These are phyloP conservation scores for Dermolepida albohirtum DNA, from an alignment of 2,888 invertebrate species.

Conservation along the genomic window DNA sequence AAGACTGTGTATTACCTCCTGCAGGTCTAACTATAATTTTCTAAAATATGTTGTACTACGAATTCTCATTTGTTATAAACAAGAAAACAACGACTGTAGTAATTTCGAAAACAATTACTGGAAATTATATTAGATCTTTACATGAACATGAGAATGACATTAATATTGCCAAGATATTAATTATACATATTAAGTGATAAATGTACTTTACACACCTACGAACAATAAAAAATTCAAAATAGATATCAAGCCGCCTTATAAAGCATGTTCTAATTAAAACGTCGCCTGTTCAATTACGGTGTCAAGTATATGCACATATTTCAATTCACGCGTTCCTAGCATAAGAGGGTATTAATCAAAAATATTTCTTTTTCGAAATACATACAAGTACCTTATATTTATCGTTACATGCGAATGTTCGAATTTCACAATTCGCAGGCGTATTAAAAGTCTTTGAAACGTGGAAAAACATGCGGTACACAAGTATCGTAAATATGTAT, in stretches of 20 bases:
- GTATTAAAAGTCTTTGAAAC: conserved; percentile 8
- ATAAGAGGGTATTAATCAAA: conserved; percentile 7
- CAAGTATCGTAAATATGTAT: conserved; percentile 1
- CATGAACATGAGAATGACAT: too few species aligned
- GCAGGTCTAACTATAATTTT: too few species aligned
- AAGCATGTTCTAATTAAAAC: conserved; percentile 12
- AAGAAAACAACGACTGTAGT: too few species aligned
- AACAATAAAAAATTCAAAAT: conserved; percentile 6
- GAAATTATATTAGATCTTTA: too few species aligned
- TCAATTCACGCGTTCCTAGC: conserved; percentile 21
- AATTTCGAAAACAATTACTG: too few species aligned
- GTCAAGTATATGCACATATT: conserved; percentile 19
- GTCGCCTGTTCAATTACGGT: conserved; percentile 8
- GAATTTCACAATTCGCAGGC: conserved; percentile 20
- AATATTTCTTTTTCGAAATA: conserved; percentile 1
- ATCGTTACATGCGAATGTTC: neutral
- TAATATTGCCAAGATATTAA: conserved; percentile 12
- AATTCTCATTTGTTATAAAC: too few species aligned
- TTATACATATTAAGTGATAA: conserved; percentile 16
- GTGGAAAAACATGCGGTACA: conserved; percentile 1
- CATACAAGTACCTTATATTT: too few species aligned
- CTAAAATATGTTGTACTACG: too few species aligned
- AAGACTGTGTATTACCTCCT: too few species aligned
- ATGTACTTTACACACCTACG: conserved; percentile 16
- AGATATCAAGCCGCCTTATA: conserved; percentile 8